Evolutionary conservation across 1,140 invertebrate species (phyloP), one percentile per base, ranked within the genome.

Genomic region (Glossosoma conforme): DNA sequence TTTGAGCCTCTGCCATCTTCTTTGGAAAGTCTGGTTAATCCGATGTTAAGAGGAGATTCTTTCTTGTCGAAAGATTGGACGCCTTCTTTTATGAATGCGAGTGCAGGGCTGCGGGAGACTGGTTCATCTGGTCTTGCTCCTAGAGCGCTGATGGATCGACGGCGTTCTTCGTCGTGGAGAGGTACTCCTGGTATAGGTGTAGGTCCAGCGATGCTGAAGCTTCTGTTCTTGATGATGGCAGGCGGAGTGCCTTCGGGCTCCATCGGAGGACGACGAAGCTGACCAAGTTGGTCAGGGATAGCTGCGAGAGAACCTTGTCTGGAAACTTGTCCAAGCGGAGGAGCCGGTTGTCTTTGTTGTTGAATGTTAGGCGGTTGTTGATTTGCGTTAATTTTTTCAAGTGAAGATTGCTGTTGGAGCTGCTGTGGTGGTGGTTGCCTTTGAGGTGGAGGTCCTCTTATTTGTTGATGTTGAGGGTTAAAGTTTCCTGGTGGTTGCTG

Each of bases 121-220:
- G 67, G 58, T 30, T 72, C 69, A 35, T 72, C 70, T 15, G 65
- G 66, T 5, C 65, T 63, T 42, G 67, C 65, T 51, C 70, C 62
- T 13, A 74, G 60, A 25, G 65, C 54, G 56, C 69, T 72, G 8
- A 74, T 61, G 11, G 70, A 74, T 60, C 70, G 68, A 30, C 73
- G 62, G 13, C 71, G 60, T 50, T 74, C 73, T 51, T 72, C 72
- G 42, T 74, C 72, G 44, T 61, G 56, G 62, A 68, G 67, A 24
- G 72, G 62, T 35, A 68, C 66, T 40, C 66, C 69, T 21, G 66
- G 66, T 10, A 19, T 19, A n/a, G 68, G 69, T 18, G 69, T 66
- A 36, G 72, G 69, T 28, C 70, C 73, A 38, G 72, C 66, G 59
- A 75, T 74, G 46, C 73, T 75, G 47, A 61, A 75, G 52, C 73